phyloP scores from a whole-genome alignment of 2,797 vertebrate species.

The Poeciliopsis presidionis region DNA sequence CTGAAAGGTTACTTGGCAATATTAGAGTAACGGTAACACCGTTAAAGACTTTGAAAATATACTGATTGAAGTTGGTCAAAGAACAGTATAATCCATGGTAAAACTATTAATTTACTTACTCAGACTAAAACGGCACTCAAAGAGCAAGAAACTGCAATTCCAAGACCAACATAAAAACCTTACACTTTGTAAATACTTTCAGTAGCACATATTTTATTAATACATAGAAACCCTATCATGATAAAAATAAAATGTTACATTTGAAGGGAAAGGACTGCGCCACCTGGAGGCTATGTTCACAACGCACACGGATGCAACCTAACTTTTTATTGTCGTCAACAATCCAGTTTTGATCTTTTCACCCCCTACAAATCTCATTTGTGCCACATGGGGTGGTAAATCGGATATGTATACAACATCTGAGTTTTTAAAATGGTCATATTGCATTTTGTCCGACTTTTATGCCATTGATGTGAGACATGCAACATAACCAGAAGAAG shows the following conservation, averaged over 20 bases:
- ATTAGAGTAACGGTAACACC: neutral
- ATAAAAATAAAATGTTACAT: too few relatives aligned
- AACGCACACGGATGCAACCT: too few relatives aligned
- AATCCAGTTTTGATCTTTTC: too few relatives aligned
- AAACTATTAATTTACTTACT: neutral
- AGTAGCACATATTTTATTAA: neutral
- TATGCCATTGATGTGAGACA: too few relatives aligned
- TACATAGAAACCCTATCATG: neutral
- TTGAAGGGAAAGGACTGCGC: neutral
- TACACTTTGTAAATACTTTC: neutral
- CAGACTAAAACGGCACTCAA: neutral
- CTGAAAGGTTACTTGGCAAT: neutral
- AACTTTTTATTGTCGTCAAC: too few relatives aligned
- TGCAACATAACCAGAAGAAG: too few relatives aligned
- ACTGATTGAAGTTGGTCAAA: neutral
- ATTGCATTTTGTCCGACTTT: too few relatives aligned
- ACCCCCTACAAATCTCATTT: too few relatives aligned
- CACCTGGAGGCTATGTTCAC: too few relatives aligned
- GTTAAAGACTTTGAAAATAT: neutral
- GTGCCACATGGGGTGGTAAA: too few relatives aligned
- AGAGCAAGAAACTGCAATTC: neutral
- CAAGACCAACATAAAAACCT: neutral
- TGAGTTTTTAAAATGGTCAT: too few relatives aligned
- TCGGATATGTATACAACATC: too few relatives aligned
- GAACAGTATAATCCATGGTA: neutral